These are phyloP conservation scores for Bombus confusus DNA, from an alignment of 1,140 invertebrate genomes.

Conservation along the genomic window DNA sequence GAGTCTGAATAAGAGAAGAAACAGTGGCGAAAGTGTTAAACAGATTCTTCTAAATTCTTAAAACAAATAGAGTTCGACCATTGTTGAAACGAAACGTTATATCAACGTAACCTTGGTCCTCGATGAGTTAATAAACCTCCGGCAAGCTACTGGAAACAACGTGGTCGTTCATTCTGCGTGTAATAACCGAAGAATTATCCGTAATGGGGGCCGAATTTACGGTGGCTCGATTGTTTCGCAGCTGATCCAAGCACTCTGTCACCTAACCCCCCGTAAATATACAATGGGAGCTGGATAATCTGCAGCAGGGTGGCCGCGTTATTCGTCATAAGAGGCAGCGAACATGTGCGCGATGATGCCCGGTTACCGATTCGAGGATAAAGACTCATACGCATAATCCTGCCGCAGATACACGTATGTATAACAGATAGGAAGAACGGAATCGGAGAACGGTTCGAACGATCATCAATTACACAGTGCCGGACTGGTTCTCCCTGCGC, in stretches of 20 bases:
- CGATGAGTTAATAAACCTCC: background rate
- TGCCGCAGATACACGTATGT: slow-evolving; percentile 53
- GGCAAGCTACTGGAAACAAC: background rate
- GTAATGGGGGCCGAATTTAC: background rate
- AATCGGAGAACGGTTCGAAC: slow-evolving; percentile 47
- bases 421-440: slow-evolving; percentile 50
- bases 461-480: slow-evolving; percentile 60
- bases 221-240: slow-evolving; percentile 6
- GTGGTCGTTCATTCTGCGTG: too few species aligned
- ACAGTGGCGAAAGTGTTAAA: background rate
- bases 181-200: slow-evolving; percentile 16
- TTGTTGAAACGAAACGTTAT: background rate
- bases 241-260: slow-evolving; percentile 38
- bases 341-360: slow-evolving; percentile 53
- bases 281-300: slow-evolving; percentile 36
- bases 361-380: slow-evolving; percentile 47
- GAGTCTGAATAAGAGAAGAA: background rate
- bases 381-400: slow-evolving; percentile 66
- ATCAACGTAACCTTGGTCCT: background rate
- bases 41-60: background rate
- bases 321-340: slow-evolving; percentile 55
- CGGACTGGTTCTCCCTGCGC: slow-evolving; percentile 29
- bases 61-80: too few species aligned
- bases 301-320: background rate
- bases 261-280: slow-evolving; percentile 10